A percentile compares a stretch with the other conserved stretches of the same genome.
phyloP scores from a whole-genome alignment of 2,113 vertebrate species.

The Rhinopomastus cyanomelas region DNA sequence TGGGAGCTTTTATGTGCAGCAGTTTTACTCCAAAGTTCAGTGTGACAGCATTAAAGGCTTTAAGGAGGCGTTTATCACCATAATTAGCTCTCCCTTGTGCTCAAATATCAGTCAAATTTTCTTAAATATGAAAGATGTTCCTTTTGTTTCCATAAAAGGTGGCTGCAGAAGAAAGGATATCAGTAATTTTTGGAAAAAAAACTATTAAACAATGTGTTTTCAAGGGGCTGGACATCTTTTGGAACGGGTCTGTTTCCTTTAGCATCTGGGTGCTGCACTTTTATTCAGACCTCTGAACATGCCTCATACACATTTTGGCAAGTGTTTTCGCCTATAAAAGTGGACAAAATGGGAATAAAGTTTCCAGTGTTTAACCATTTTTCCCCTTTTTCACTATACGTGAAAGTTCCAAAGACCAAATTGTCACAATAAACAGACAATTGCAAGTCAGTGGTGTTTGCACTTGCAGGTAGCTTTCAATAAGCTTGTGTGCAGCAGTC shows the following conservation, averaged over 20 bases:
- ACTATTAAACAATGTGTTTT: neutral
- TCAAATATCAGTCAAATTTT: neutral
- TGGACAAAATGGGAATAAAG: neutral
- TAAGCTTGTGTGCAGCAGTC: neutral
- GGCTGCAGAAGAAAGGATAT: neutral
- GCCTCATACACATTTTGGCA: neutral
- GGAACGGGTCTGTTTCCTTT: neutral
- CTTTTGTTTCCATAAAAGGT: neutral
- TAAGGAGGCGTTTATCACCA: neutral
- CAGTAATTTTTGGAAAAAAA: neutral
- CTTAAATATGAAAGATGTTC: neutral
- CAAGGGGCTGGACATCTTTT: neutral
- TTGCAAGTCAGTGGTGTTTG: neutral
- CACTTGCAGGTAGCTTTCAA: neutral
- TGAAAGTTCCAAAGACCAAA: neutral
- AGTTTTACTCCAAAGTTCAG: neutral
- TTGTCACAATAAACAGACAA: neutral
- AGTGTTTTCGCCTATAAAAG: neutral
- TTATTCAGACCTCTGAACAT: neutral
- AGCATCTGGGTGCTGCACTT: neutral
- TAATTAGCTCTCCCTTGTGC: neutral
- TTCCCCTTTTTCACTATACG: neutral
- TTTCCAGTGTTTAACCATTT: neutral
- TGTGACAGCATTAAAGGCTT: neutral
- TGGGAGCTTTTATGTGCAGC: neutral